These are phyloP conservation scores for Trachymyrmex septentrionalis DNA, from an alignment of 1,140 invertebrate species.

Conservation along the genomic window DNA sequence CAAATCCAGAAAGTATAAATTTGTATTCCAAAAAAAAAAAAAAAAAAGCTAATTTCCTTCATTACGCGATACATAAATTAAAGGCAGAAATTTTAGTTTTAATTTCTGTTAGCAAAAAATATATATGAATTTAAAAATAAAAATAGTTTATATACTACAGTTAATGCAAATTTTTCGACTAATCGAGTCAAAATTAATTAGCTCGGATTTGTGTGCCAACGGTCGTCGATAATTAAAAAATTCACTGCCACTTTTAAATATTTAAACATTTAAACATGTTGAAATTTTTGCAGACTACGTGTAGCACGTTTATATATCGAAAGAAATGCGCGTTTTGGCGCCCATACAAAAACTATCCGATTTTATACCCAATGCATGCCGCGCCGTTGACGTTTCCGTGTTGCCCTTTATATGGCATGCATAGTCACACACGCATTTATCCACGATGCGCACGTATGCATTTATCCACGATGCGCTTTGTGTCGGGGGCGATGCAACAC, in stretches of 20 bases:
- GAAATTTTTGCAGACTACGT: constrained; percentile 4
- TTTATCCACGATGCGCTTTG: constrained; percentile 32
- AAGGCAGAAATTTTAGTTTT: neutral
- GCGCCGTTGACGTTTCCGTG: constrained; percentile 77
- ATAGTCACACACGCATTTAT: constrained; percentile 38
- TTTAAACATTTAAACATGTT: constrained; percentile 3
- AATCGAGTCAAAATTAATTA: constrained; percentile 6
- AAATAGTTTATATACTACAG: neutral
- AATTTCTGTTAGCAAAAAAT: neutral
- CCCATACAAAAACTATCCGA: constrained; percentile 75
- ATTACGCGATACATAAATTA: neutral
- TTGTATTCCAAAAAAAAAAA: neutral
- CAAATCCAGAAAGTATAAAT: neutral
- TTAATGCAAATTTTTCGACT: neutral
- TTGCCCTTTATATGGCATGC: constrained; percentile 65
- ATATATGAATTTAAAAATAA: neutral
- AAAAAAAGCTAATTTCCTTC: neutral
- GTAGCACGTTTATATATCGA: constrained; percentile 37
- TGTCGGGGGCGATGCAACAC: neutral
- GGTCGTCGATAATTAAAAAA: neutral
- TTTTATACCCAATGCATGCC: constrained; percentile 77
- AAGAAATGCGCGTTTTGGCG: constrained; percentile 73
- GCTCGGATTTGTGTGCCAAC: neutral
- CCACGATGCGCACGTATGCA: constrained; percentile 1
- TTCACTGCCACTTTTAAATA: neutral